Base-by-base conservation (phyloP, 2,113 vertebrate genomes). In the Theristicus caerulescens region DNA sequence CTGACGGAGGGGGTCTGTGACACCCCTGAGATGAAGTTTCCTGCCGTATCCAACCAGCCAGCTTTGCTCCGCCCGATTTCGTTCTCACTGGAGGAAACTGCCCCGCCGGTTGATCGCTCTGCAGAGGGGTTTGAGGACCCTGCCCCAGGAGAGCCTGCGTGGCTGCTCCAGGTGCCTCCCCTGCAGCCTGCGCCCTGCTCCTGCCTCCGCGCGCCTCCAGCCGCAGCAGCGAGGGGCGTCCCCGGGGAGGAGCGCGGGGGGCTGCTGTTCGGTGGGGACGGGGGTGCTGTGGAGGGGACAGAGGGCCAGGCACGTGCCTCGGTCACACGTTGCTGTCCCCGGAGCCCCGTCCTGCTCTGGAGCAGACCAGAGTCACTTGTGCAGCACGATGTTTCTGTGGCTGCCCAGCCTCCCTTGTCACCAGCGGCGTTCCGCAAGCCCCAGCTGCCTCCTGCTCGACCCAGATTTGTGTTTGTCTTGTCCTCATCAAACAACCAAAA, bases 211-310 rank as follows among this genome's bases (percentile, higher is more conserved):
- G 52, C 34, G n/a, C 24, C 36, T 59, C 69, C 16, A 27, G 24
- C 38, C 1, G 1, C 0, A 3, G 24, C 26, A 18, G 32, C 3
- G 1, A 46, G 42, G 32, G 17, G 7, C 0, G 2, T 74, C 27
- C 62, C 44, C 1, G 2, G 34, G 52, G 51, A 65, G 46, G 64
- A 25, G 36, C 32, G 20, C 61, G 70, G 61, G 19, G 14, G 27
- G 31, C 38, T 32, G 47, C 72, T 79, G 16, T 67, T 55, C 0
- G 5, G 11, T 31, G 15, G 55, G 51, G 47, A 42, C 32, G 26
- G 26, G 51, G 54, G 21, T 44, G 29, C 51, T 58, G 44, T 31
- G 51, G n/a, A 59, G 3, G 11, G 44, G 74, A 46, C 0, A 1
- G 64, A 59, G 54, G 26, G 40, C 29, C 64, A 12, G 58, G 62